Evolutionary conservation across 2,888 invertebrate genomes (phyloP).

Genomic region (Keiferia lycopersicella): DNA sequence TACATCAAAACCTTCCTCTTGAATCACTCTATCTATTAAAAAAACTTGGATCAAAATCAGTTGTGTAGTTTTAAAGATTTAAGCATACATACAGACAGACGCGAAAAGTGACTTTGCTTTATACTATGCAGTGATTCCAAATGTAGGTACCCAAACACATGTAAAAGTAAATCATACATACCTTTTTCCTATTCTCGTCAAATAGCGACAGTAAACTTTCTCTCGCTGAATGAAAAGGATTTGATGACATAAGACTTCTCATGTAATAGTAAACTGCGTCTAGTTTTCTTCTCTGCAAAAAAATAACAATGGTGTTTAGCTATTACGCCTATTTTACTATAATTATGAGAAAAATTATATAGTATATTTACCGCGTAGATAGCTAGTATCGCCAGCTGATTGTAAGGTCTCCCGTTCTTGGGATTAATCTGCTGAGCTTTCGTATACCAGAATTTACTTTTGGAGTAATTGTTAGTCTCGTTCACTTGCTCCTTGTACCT

Average conservation of each 20-base stretch:
- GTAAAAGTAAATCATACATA: slow-evolving; percentile 51
- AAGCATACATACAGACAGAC: too few relatives aligned
- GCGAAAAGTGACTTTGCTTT: too few relatives aligned
- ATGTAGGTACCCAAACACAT: neutral
- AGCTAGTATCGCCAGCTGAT: slow-evolving; percentile 95
- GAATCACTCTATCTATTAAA: too few relatives aligned
- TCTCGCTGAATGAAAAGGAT: slow-evolving; percentile 95
- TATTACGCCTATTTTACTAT: slow-evolving; percentile 11
- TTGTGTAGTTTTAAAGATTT: too few relatives aligned
- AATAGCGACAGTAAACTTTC: slow-evolving; percentile 93
- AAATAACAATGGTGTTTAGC: slow-evolving; percentile 16
- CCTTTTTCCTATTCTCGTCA: slow-evolving; percentile 96
- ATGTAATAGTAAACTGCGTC: slow-evolving; percentile 99
- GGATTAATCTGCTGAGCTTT: slow-evolving; percentile 97
- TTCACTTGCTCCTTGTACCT: slow-evolving; percentile 94
- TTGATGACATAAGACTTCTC: slow-evolving; percentile 96
- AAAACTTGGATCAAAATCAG: too few relatives aligned
- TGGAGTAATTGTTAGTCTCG: slow-evolving; percentile 89
- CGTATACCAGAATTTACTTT: slow-evolving; percentile 90
- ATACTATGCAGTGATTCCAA: too few relatives aligned
- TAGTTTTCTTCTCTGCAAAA: slow-evolving; percentile 92
- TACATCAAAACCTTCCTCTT: too few relatives aligned
- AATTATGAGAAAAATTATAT: slow-evolving; percentile 4
- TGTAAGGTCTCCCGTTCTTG: slow-evolving; percentile 96
- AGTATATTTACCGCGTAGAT: slow-evolving; percentile 85